These are phyloP conservation scores for Tryphoninae sp. DNA, from an alignment of 2,888 invertebrate species.

Conservation along the genomic window DNA sequence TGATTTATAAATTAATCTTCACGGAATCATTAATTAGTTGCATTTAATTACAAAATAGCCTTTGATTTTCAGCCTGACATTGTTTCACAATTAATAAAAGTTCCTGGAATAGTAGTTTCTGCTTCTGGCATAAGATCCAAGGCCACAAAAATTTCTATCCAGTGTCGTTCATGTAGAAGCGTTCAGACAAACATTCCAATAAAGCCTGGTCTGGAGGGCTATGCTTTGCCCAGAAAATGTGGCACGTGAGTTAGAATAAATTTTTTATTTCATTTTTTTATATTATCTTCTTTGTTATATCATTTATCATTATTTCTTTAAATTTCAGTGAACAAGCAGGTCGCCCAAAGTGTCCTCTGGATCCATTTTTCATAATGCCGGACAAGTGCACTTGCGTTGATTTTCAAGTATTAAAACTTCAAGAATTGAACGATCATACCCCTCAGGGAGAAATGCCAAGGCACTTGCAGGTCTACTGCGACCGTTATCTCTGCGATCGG, in stretches of 20 bases:
- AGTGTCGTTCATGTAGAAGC: slow-evolving; percentile 96
- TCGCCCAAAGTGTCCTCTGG: slow-evolving; percentile 95
- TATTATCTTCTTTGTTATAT: slow-evolving; percentile 1
- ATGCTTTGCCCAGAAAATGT: slow-evolving; percentile 96
- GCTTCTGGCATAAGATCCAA: slow-evolving; percentile 97
- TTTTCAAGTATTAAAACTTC: slow-evolving; percentile 98
- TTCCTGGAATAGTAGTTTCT: slow-evolving; percentile 97
- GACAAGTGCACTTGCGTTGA: slow-evolving; percentile 99
- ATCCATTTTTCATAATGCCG: slow-evolving; percentile 98
- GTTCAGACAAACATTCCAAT: slow-evolving; percentile 94
- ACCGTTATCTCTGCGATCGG: slow-evolving; percentile 95
- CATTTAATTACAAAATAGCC: neutral
- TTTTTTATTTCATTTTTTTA: slow-evolving; percentile 19
- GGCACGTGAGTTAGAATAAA: slow-evolving; percentile 87
- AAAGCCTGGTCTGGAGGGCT: slow-evolving; percentile 98
- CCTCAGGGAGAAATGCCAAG: slow-evolving; percentile 99
- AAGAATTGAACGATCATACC: slow-evolving; percentile 96
- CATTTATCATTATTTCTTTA: neutral
- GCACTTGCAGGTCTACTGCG: slow-evolving; percentile 96
- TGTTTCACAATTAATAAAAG: slow-evolving; percentile 96
- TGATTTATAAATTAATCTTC: slow-evolving; percentile 14
- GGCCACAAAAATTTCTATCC: slow-evolving; percentile 96
- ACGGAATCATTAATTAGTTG: too few relatives aligned
- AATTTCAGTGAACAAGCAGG: slow-evolving; percentile 92
- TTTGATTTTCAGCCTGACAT: slow-evolving; percentile 89